Conservation (phyloP, 2,888 invertebrate species). For the Xiphydria camelus region DNA sequence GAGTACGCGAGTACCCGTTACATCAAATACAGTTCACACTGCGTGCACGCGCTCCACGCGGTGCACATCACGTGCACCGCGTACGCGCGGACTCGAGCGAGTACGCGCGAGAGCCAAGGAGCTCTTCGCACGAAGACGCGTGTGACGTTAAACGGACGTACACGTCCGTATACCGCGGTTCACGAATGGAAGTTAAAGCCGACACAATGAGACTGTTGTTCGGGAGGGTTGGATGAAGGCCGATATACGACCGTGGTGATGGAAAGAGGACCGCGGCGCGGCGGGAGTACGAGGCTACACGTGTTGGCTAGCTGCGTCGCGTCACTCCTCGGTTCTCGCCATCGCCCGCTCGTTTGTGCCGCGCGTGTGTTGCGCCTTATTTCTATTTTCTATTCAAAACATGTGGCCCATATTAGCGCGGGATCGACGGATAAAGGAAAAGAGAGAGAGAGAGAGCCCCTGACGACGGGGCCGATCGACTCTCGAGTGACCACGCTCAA, state of each 20-base stretch:
- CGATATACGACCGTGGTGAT: slow-evolving; percentile 21
- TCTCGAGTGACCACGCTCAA: slow-evolving; percentile 43
- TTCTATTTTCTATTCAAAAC: slow-evolving; percentile 26
- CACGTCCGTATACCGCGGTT: background rate
- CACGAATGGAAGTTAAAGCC: background rate
- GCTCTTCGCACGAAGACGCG: too few species aligned
- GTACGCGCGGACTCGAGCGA: background rate
- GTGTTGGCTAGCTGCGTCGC: slow-evolving; percentile 28
- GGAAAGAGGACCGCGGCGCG: slow-evolving; percentile 7
- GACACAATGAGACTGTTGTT: slow-evolving; percentile 41
- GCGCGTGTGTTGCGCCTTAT: background rate
- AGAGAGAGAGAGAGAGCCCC: slow-evolving; percentile 18
- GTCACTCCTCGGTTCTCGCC: slow-evolving; percentile 22
- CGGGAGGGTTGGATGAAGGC: slow-evolving; percentile 24
- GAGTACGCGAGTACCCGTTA: too few species aligned
- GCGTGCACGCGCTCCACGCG: too few species aligned
- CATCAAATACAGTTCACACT: too few species aligned
- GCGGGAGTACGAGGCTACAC: slow-evolving; percentile 28
- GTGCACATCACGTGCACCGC: background rate
- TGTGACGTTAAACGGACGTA: background rate
- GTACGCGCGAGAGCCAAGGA: background rate
- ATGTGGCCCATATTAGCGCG: slow-evolving; percentile 48
- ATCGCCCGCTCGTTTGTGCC: background rate
- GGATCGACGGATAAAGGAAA: slow-evolving; percentile 40
- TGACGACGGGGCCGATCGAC: slow-evolving; percentile 28